Percentiles rank a stretch among this genome's conserved stretches.
phyloP scores from a whole-genome alignment of 2,113 vertebrate species.

The Lophochroa leadbeateri region DNA sequence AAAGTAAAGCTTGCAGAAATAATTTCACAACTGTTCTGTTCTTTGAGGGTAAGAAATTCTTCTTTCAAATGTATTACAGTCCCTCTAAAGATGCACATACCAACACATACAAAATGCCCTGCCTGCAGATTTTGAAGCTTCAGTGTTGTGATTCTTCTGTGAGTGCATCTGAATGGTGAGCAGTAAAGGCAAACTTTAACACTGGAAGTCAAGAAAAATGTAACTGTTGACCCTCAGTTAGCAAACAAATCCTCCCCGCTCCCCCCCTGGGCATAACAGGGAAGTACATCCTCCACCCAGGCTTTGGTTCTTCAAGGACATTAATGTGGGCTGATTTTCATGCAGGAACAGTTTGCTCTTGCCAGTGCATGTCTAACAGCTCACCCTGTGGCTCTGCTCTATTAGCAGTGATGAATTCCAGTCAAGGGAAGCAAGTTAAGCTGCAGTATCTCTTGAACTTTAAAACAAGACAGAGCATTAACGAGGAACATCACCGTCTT shows the following conservation, averaged over 20 bases:
- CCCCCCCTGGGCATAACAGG: not conserved
- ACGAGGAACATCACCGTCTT: not conserved
- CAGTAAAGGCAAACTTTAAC: not conserved
- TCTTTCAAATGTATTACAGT: not conserved
- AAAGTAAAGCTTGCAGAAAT: conserved; percentile 33
- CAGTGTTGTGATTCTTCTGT: not conserved
- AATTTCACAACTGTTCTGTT: not conserved
- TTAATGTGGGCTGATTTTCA: conserved; percentile 22
- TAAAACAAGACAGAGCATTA: conserved; percentile 25
- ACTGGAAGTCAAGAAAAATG: not conserved
- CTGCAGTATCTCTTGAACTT: conserved; percentile 12
- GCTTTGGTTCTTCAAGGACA: conserved; percentile 20
- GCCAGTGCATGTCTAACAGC: conserved; percentile 33
- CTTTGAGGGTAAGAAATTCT: not conserved
- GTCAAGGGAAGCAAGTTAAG: conserved; percentile 20
- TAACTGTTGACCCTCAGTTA: not conserved
- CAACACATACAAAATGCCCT: not conserved
- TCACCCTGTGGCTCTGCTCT: conserved; percentile 36
- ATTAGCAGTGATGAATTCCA: conserved; percentile 34
- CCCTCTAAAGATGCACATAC: not conserved
- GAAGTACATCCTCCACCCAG: not conserved
- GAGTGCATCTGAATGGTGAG: not conserved
- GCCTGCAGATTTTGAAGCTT: not conserved
- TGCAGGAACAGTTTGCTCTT: conserved; percentile 33
- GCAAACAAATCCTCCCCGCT: not conserved